These are phyloP conservation scores for Hydrolagus colliei DNA, from an alignment of 2,797 vertebrate genomes.

Conservation along the genomic window DNA sequence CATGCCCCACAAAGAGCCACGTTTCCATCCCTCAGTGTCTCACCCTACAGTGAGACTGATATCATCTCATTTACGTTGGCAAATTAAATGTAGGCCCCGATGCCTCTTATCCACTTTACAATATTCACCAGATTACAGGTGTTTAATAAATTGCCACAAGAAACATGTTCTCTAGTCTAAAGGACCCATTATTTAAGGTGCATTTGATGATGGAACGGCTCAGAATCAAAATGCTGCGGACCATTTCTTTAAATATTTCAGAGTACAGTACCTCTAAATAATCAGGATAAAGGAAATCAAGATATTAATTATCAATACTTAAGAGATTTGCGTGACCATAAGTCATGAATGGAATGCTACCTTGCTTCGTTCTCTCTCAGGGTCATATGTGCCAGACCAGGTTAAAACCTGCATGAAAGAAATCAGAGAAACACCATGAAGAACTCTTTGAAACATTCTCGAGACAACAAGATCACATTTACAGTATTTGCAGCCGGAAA, in stretches of 20 bases:
- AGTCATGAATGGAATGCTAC: slow-evolving; percentile 41
- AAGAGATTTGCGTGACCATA: neutral
- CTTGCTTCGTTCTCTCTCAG: slow-evolving; percentile 67
- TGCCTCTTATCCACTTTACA: no score
- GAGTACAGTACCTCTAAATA: neutral
- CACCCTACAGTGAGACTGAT: no score
- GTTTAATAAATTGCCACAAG: no score
- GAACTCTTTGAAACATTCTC: neutral
- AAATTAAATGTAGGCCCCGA: no score
- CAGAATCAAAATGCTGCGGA: no score
- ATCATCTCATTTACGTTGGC: no score
- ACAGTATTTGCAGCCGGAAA: neutral
- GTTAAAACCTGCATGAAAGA: slow-evolving; percentile 62
- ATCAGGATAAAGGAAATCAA: neutral
- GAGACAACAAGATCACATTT: neutral
- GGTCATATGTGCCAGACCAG: slow-evolving; percentile 68
- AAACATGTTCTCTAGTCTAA: no score
- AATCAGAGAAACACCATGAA: slow-evolving; percentile 30
- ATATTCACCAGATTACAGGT: no score
- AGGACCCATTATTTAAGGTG: no score
- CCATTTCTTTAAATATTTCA: neutral
- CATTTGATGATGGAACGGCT: no score
- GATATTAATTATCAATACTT: neutral
- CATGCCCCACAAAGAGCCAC: no score
- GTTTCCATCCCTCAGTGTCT: no score